Evolutionary conservation across 2,113 vertebrate species (phyloP).

Genomic region (Carettochelys insculpta): DNA sequence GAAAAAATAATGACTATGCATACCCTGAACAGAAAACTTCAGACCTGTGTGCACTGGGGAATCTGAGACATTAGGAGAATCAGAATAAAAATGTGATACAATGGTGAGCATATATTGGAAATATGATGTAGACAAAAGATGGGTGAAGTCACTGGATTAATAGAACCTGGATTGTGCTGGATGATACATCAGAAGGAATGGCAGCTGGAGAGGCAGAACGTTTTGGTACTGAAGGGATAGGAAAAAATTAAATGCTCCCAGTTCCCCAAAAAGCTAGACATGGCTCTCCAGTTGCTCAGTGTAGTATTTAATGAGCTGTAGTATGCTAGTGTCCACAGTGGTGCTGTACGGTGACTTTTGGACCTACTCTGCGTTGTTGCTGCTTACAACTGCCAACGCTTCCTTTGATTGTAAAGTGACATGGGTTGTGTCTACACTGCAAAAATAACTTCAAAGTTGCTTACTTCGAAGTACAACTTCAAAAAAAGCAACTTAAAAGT

Average conservation of each 20-base stretch:
- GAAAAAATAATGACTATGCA: background rate
- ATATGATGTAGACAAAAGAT: background rate
- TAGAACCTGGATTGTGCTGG: background rate
- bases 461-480: too few relatives aligned
- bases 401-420: background rate
- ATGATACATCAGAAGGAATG: background rate
- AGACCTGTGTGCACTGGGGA: background rate
- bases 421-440: too few relatives aligned
- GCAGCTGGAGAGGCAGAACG: background rate
- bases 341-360: background rate
- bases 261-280: background rate
- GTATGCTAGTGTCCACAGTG: background rate
- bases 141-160: background rate
- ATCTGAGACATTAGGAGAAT: background rate
- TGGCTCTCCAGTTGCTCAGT: background rate
- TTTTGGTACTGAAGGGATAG: background rate
- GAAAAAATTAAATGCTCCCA: background rate
- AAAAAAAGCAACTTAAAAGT: too few relatives aligned
- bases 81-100: background rate
- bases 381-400: background rate
- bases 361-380: background rate
- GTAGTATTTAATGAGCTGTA: background rate
- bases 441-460: too few relatives aligned
- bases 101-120: background rate
- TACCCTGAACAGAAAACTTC: background rate